A percentile compares a stretch with the other conserved stretches of the same genome.
Conservation (phyloP, 1,140 invertebrate genomes). For the Tetranychus cinnabarinus region DNA sequence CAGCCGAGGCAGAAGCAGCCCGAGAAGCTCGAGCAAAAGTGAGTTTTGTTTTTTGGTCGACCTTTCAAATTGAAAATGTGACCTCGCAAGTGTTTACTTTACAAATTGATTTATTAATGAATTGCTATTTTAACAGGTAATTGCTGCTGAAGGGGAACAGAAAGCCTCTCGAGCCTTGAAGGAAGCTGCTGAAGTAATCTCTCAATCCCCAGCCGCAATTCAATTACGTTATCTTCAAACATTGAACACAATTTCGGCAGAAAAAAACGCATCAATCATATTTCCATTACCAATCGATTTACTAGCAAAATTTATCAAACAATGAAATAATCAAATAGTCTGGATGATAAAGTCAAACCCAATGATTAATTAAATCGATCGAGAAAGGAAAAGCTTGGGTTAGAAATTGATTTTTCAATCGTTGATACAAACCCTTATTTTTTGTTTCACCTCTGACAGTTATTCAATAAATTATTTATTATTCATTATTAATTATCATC, state of each 20-base stretch:
- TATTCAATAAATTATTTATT: too few relatives aligned
- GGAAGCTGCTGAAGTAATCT: conserved; percentile 33
- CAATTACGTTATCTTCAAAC: conserved; percentile 46
- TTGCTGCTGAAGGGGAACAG: conserved; percentile 9
- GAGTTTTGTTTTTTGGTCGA: background rate
- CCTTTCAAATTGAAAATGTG: conserved; percentile 25
- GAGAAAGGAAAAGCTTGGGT: too few relatives aligned
- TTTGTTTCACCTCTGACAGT: too few relatives aligned
- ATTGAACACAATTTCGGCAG: conserved; percentile 76
- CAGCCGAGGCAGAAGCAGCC: conserved; percentile 28
- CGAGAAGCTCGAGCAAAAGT: conserved; percentile 28
- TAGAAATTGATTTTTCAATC: too few relatives aligned
- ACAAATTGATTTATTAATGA: too few relatives aligned
- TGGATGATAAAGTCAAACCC: too few relatives aligned
- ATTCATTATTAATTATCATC: too few relatives aligned
- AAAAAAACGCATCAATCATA: conserved; percentile 94
- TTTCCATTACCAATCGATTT: conserved; percentile 86
- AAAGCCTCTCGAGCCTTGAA: conserved; percentile 25
- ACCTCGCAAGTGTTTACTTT: too few relatives aligned
- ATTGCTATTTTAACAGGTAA: background rate
- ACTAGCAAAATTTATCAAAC: too few relatives aligned
- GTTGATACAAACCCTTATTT: too few relatives aligned
- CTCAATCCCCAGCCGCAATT: conserved; percentile 26
- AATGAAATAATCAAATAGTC: too few relatives aligned
- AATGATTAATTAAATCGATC: too few relatives aligned